Evolutionary conservation across 1,140 invertebrate species (phyloP), one percentile per base, ranked within the genome.

Genomic region (Cydia splendana): DNA sequence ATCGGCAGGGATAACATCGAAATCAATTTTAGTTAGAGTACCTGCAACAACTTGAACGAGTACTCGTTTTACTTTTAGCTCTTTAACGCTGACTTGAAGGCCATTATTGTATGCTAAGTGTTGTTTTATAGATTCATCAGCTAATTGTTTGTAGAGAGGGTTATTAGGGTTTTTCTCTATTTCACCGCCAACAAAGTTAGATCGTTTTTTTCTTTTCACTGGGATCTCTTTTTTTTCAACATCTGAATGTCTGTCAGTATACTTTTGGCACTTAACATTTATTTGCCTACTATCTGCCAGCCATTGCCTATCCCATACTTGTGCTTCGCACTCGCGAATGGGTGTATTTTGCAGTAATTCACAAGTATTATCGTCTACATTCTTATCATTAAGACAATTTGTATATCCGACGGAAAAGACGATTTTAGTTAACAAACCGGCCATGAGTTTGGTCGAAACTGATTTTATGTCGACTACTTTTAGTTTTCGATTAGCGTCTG

Each of bases 231-330:
- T 65, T 53, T 53, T 74, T 76, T 62, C 51, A 53, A 18, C 87
- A 51, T 78, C 78, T 12, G 78, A 57, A 53, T 77, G 62, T 15
- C 69, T 85, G n/a, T 84, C 75, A 76, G 80, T 82, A 30, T 90
- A 82, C 38, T 42, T 24, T n/a, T 91, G 79, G 77, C 94, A 95
- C 4, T 85, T 81, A 0, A 95, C 88, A 12, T 89, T 91, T 5
- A 94, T 87, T 79, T 94, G 77, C 65, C 78, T 87, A 4, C 90
- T 93, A 10, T 94, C 77, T 76, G 94, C 91, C 18, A 95, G 30
- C 96, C 95, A 96, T 5, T 95, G 94, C 81, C 94, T 91, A 51
- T 95, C 94, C 95, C 95, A 95, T 45, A 95, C 87, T 24, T 87
- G 85, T 6, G 95, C 88, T 10, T 90, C 51, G 82, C 95, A 96